Evolutionary conservation across 2,113 vertebrate species (phyloP).

Genomic region (Anser cygnoides): DNA sequence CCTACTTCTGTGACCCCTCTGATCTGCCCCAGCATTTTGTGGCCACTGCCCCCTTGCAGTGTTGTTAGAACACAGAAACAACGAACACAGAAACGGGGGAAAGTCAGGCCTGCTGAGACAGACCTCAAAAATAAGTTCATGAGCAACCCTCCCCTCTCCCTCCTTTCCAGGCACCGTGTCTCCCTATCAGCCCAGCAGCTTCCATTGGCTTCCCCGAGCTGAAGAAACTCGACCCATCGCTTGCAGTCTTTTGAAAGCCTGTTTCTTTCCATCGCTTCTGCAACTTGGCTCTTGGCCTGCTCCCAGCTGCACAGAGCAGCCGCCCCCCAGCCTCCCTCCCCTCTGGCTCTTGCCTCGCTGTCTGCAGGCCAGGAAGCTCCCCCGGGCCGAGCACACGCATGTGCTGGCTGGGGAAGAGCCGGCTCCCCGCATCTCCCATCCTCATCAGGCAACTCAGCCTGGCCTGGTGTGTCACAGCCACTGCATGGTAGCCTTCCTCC

Average conservation of each 20-base stretch:
- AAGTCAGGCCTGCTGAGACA: not conserved
- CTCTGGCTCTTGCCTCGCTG: not conserved
- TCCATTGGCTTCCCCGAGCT: not conserved
- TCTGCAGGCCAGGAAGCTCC: not conserved
- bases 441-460: not conserved
- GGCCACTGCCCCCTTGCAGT: not conserved
- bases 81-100: not conserved
- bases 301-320: not conserved
- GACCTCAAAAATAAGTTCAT: not conserved
- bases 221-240: not conserved
- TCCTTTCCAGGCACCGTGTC: not conserved
- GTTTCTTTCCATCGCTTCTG: not conserved
- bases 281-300: not conserved
- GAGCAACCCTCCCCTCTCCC: not conserved
- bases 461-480: not conserved
- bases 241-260: not conserved
- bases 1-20: not conserved
- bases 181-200: not conserved
- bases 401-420: not conserved
- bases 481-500: not conserved
- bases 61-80: not conserved
- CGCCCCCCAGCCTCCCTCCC: not conserved
- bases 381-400: accelerated
- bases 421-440: not conserved
- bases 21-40: not conserved